Conservation (phyloP, 1,140 invertebrate species). For the Ruditapes philippinarum region DNA sequence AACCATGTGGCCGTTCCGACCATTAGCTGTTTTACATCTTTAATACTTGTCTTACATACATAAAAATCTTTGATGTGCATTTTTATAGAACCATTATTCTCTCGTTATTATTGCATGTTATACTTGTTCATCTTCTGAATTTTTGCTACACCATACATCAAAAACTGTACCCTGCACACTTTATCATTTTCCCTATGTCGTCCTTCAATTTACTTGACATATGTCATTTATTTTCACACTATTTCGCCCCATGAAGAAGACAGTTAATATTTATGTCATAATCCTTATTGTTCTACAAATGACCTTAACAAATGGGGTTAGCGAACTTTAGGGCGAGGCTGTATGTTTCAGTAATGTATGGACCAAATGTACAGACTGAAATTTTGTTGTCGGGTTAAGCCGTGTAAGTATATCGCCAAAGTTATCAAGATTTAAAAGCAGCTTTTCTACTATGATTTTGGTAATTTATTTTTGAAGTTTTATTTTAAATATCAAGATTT, state of each 20-base stretch:
- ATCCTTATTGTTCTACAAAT: conserved; percentile 14
- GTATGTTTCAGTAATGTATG: background rate
- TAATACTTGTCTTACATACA: background rate
- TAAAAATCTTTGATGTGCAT: background rate
- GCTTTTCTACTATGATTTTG: too few relatives aligned
- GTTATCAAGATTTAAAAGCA: too few relatives aligned
- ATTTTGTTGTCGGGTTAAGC: too few relatives aligned
- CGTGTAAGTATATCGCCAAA: too few relatives aligned
- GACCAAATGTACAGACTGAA: background rate
- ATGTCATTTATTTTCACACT: conserved; percentile 31
- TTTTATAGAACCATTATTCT: background rate
- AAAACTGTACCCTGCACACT: background rate
- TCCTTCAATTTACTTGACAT: conserved; percentile 16
- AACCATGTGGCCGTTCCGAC: background rate
- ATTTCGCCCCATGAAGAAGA: background rate
- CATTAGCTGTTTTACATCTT: background rate
- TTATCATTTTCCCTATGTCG: background rate
- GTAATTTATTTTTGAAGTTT: too few relatives aligned
- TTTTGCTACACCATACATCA: background rate
- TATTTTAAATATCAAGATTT: too few relatives aligned
- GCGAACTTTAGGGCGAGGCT: conserved; percentile 8
- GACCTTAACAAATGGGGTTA: background rate
- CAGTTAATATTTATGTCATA: conserved; percentile 42
- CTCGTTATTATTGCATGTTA: background rate
- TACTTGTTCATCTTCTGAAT: background rate